phyloP scores from a whole-genome alignment of 1,140 invertebrate genomes.

The Neodiprion virginianus region DNA sequence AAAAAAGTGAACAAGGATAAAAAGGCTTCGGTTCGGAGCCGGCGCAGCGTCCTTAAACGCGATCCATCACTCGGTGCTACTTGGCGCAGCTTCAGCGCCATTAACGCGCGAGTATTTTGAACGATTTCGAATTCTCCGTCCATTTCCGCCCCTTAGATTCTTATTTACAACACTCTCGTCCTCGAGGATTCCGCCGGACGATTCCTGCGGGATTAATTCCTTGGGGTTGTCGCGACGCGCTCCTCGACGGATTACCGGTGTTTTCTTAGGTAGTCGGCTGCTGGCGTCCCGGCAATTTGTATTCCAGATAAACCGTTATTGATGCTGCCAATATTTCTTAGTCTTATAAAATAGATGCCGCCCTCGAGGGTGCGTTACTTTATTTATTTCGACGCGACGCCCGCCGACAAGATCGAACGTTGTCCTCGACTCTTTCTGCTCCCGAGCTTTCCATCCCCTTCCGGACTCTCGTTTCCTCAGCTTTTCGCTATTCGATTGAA shows the following conservation, averaged over 20 bases:
- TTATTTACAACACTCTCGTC: too few relatives aligned
- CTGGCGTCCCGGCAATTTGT: constrained; percentile 44
- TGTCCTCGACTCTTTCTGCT: neutral
- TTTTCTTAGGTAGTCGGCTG: constrained; percentile 48
- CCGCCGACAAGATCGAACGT: neutral
- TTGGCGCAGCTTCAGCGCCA: neutral
- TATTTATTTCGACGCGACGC: constrained; percentile 37
- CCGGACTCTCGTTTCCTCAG: too few relatives aligned
- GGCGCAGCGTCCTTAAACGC: neutral
- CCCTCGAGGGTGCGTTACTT: constrained; percentile 36
- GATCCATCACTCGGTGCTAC: neutral
- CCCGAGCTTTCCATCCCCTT: too few relatives aligned
- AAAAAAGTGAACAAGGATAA: neutral
- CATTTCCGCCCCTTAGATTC: too few relatives aligned
- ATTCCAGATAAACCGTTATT: constrained; percentile 58
- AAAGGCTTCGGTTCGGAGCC: neutral
- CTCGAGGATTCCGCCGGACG: neutral
- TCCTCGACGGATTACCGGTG: constrained; percentile 54
- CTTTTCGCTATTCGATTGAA: too few relatives aligned
- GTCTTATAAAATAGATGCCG: constrained; percentile 52
- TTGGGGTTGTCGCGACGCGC: constrained; percentile 17
- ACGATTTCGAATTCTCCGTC: neutral
- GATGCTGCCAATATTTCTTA: constrained; percentile 55
- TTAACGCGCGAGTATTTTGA: neutral
- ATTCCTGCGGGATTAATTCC: neutral